Base-by-base conservation (phyloP, 2,888 invertebrate genomes). In the Ennomos erosarius region DNA sequence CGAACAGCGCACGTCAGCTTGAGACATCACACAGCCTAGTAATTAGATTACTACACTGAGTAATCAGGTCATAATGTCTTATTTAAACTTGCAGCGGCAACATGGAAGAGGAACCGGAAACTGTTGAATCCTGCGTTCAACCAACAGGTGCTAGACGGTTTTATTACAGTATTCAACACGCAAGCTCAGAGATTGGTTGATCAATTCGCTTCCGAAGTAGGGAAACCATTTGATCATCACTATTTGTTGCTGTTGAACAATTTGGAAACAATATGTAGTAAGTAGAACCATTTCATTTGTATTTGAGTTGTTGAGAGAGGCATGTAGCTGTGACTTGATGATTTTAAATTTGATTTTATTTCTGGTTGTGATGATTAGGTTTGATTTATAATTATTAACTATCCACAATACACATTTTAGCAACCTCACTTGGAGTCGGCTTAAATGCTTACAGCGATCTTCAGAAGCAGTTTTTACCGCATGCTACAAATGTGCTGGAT, bases 61-160 rank as follows among this genome's bases (percentile, higher is more conserved):
- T n/a, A n/a, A n/a, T n/a, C n/a, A n/a, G n/a, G n/a, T n/a, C n/a
- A n/a, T n/a, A n/a, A n/a, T n/a, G n/a, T n/a, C n/a, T n/a, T n/a
- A 26, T 26, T 26, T 4, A 26, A 26, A 26, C 26, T 26, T 26
- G 6, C 45, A 45, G 45, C 12, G 35, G 9, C 11, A 11, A 45
- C 35, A 45, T 45, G 45, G 45, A 35, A 34, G 5, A 45, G 35
- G 9, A n/a, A 34, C 9, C 59, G 50, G 6, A 55, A 49, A n/a
- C 43, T 55, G 1, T 11, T 55, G 37, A 74, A 71, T 11, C 79
- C 81, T 4, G 72, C 79, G 0, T 79, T 81, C 64, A 73, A 66
- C 12, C 69, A 77, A n/a, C 71, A 73, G 35, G 72, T 79, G 1
- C 57, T 75, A 5, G 64, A 77, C 9, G 70, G 69, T 8, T 82